Evolutionary conservation across 2,888 invertebrate species (phyloP).

Genomic region (Neoascia interrupta): DNA sequence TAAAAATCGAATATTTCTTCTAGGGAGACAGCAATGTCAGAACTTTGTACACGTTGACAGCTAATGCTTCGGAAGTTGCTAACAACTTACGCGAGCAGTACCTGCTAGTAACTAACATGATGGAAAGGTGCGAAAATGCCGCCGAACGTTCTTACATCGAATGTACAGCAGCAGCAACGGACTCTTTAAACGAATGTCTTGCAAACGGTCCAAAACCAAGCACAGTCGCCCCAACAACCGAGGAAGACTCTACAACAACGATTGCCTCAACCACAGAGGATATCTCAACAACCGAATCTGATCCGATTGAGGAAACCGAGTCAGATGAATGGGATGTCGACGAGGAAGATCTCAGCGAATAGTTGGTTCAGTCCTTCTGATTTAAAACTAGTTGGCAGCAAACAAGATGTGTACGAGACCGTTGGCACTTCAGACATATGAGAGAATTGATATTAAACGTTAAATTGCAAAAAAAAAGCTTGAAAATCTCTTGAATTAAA

Average conservation of each 20-base stretch:
- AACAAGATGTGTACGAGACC: no score
- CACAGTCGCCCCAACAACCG: no score
- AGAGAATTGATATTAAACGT: no score
- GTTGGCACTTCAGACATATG: no score
- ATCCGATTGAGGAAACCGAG: no score
- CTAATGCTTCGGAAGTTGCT: not conserved
- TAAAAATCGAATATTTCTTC: not conserved
- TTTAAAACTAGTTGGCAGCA: no score
- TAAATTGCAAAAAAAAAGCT: no score
- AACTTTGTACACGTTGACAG: not conserved
- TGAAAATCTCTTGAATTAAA: no score
- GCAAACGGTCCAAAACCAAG: not conserved
- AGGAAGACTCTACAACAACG: not conserved
- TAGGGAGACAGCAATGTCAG: not conserved
- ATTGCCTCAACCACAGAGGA: not conserved
- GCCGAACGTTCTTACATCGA: not conserved
- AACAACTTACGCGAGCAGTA: not conserved
- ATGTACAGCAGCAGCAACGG: not conserved
- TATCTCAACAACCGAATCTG: no score
- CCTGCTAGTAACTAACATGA: not conserved
- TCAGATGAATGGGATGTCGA: no score
- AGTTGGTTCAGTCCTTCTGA: no score
- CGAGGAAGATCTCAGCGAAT: no score
- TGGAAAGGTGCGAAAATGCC: not conserved
- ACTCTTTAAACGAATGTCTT: not conserved